Percentiles rank a stretch among this genome's conserved stretches.
These are phyloP conservation scores for Ericerus pela DNA, from an alignment of 1,140 invertebrate species.

Conservation along the genomic window DNA sequence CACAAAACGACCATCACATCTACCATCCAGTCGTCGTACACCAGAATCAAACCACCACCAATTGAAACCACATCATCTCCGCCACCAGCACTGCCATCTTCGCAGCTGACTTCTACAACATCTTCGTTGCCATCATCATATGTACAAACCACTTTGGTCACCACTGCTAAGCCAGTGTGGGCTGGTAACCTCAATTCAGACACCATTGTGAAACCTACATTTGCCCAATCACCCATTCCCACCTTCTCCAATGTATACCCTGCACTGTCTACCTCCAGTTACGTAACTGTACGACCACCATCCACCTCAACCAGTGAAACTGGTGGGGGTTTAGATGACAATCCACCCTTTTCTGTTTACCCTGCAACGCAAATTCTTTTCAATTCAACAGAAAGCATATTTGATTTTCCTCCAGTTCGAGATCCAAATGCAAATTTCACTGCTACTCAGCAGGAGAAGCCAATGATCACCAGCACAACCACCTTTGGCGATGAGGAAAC, in stretches of 20 bases:
- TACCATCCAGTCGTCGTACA: neutral
- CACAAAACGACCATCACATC: neutral
- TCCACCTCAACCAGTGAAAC: neutral
- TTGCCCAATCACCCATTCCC: neutral
- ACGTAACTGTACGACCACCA: neutral
- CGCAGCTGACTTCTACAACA: neutral
- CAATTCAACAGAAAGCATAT: conserved; percentile 44
- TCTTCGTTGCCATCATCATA: conserved; percentile 4
- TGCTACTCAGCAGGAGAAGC: conserved; percentile 34
- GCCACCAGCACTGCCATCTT: neutral
- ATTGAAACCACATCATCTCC: neutral
- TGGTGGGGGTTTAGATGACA: neutral
- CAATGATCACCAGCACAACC: conserved; percentile 12
- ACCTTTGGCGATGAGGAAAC: conserved; percentile 19
- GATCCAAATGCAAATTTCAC: conserved; percentile 58
- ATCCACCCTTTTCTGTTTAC: conserved; percentile 1
- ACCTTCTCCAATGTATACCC: conserved; percentile 3
- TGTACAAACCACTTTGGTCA: neutral
- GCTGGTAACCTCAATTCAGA: neutral
- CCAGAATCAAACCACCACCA: neutral
- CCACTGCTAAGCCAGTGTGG: conserved; percentile 16
- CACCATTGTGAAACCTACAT: neutral
- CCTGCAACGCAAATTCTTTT: conserved; percentile 32
- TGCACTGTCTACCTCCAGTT: neutral
- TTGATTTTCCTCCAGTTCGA: conserved; percentile 66